Conservation (phyloP, 2,888 invertebrate species). For the Lymantria dispar region DNA sequence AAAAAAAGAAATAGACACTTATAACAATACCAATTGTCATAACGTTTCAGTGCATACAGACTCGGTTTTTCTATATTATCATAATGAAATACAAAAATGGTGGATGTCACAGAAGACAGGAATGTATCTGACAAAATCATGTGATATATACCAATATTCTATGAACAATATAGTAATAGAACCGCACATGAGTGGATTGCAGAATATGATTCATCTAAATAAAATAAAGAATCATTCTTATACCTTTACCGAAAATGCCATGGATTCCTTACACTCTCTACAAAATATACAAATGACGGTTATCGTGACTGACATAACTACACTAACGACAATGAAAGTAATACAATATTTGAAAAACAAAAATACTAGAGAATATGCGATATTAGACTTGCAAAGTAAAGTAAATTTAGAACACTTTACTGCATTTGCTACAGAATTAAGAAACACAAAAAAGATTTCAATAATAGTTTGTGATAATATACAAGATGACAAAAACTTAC, state of each 20-base stretch:
- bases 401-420: too few species aligned
- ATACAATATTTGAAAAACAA: neutral
- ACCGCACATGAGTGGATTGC: neutral
- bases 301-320: constrained; percentile 3
- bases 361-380: too few species aligned
- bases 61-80: constrained; percentile 15
- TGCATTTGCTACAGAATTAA: neutral
- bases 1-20: constrained; percentile 9
- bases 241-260: neutral
- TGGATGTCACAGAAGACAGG: constrained; percentile 14
- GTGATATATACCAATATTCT: neutral
- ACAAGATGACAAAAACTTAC: neutral
- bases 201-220: neutral
- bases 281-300: neutral
- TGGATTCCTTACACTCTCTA: neutral
- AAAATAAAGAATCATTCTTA: constrained; percentile 3
- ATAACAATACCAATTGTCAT: too few species aligned
- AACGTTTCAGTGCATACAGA: too few species aligned
- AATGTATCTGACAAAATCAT: too few species aligned
- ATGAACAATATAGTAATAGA: neutral
- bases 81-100: constrained; percentile 17
- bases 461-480: neutral
- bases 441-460: neutral
- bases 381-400: too few species aligned
- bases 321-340: neutral